Conservation (phyloP, 2,888 invertebrate species). For the Drosophila helvetica region DNA sequence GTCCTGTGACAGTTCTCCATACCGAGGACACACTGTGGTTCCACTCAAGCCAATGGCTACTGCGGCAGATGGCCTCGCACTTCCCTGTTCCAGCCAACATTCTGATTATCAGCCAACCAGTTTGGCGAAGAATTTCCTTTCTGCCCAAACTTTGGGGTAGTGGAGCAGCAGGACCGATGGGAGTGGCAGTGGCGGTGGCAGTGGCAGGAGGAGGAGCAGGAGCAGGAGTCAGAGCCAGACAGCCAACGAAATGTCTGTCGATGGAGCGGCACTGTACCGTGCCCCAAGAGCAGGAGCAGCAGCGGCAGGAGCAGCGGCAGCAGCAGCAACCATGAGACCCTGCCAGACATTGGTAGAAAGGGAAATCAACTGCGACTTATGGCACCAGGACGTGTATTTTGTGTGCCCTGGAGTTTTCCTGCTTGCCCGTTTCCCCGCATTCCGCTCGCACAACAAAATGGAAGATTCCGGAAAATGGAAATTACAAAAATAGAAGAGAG, state of each 20-base stretch:
- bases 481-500: slow-evolving; percentile 41
- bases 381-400: slow-evolving; percentile 58
- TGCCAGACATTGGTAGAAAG: slow-evolving; percentile 82
- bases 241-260: slow-evolving; percentile 19
- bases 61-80: neutral
- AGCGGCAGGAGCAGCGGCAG: neutral
- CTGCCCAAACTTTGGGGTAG: slow-evolving; percentile 58
- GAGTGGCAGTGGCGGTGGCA: too few relatives aligned
- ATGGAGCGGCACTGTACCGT: slow-evolving; percentile 75
- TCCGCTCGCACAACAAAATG: neutral
- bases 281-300: slow-evolving; percentile 42
- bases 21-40: neutral
- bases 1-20: too few relatives aligned
- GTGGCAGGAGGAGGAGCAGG: slow-evolving; percentile 3
- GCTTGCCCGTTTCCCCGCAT: slow-evolving; percentile 11
- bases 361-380: slow-evolving; percentile 77
- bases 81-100: slow-evolving; percentile 4
- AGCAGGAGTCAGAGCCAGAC: slow-evolving; percentile 5
- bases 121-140: slow-evolving; percentile 46
- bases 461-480: slow-evolving; percentile 21
- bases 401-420: slow-evolving; percentile 42
- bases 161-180: slow-evolving; percentile 51
- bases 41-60: neutral
- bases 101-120: neutral
- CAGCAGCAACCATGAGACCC: slow-evolving; percentile 39